Evolutionary conservation across 2,888 invertebrate genomes (phyloP).

Genomic region (Synanthedon tipuliformis): DNA sequence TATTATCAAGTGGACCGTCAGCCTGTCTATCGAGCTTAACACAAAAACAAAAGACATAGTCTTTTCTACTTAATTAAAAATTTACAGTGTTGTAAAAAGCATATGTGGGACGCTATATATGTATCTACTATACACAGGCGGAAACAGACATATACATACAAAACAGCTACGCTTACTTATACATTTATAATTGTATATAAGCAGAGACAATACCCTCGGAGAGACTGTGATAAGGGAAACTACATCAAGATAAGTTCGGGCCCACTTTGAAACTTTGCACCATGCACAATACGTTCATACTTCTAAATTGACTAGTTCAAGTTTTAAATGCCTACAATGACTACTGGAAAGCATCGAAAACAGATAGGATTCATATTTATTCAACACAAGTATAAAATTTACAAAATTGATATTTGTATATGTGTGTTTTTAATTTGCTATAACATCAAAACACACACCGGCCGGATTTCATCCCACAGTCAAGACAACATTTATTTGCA

Average conservation of each 20-base stretch:
- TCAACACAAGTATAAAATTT: too few relatives aligned
- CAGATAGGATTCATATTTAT: too few relatives aligned
- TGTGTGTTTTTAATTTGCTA: constrained; percentile 6
- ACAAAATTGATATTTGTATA: not conserved
- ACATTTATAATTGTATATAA: not conserved
- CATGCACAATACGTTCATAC: constrained; percentile 5
- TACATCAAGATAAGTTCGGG: constrained; percentile 39
- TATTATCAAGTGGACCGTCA: too few relatives aligned
- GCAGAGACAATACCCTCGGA: constrained; percentile 27
- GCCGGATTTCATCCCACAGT: constrained; percentile 1
- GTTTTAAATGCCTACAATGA: not conserved
- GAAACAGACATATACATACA: too few relatives aligned
- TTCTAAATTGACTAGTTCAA: not conserved
- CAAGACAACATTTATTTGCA: constrained; percentile 30
- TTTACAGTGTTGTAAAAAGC: too few relatives aligned
- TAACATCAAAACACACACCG: constrained; percentile 1
- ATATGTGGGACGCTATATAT: too few relatives aligned
- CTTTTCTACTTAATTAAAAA: too few relatives aligned
- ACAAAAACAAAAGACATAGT: too few relatives aligned
- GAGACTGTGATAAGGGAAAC: constrained; percentile 30
- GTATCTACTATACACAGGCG: too few relatives aligned
- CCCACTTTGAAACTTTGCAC: constrained; percentile 34
- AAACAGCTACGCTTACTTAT: too few relatives aligned
- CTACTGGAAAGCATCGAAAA: too few relatives aligned
- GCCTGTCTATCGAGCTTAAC: too few relatives aligned